Percentiles rank a stretch among this genome's conserved stretches.
Evolutionary conservation across 2,797 vertebrate genomes (phyloP).

Genomic region (Phalanger gymnotis): DNA sequence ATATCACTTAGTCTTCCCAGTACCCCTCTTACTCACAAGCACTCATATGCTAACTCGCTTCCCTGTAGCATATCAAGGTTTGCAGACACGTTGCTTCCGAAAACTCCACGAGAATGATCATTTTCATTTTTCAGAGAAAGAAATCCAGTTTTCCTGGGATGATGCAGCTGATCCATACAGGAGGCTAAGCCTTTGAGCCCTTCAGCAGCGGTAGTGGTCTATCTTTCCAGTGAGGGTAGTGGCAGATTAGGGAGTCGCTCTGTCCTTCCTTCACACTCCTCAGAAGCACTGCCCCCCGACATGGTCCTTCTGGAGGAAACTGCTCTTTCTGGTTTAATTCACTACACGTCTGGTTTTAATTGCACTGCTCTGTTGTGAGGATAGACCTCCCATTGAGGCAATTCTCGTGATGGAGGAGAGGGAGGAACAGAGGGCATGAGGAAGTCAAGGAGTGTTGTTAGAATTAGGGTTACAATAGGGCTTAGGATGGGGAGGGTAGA

Average conservation of each 20-base stretch:
- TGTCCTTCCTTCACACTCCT: neutral
- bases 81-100: neutral
- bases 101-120: neutral
- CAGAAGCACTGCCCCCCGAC: neutral
- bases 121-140: neutral
- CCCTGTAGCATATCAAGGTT: neutral
- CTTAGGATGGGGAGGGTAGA: slow-evolving; percentile 10
- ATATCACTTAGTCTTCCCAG: neutral
- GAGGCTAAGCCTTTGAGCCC: neutral
- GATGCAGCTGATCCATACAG: neutral
- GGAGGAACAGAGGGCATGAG: slow-evolving; percentile 13
- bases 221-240: neutral
- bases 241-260: neutral
- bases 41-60: neutral
- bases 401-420: slow-evolving; percentile 1
- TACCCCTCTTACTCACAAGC: neutral
- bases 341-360: slow-evolving; percentile 79
- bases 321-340: slow-evolving; percentile 81
- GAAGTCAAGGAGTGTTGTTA: slow-evolving; percentile 28
- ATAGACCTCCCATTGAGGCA: slow-evolving; percentile 75
- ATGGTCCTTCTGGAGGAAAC: slow-evolving; percentile 70
- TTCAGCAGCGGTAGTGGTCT: no score
- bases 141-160: neutral
- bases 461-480: slow-evolving; percentile 50
- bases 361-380: slow-evolving; percentile 73